phyloP scores from a whole-genome alignment of 2,797 vertebrate genomes.

The Alauda arvensis region DNA sequence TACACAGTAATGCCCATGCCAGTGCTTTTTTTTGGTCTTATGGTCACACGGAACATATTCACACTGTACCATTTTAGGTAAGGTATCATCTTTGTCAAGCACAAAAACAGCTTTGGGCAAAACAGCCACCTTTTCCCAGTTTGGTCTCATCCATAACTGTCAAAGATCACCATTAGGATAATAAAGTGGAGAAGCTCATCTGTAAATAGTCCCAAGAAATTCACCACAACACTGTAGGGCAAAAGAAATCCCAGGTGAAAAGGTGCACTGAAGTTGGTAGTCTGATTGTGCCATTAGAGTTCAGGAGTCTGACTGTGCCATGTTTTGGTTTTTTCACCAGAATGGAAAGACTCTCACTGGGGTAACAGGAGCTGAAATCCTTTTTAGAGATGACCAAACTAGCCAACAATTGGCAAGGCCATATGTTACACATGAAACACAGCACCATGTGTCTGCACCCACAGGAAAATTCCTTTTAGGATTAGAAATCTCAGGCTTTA shows the following conservation, averaged over 20 bases:
- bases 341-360: not conserved
- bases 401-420: not conserved
- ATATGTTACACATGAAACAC: fast-evolving
- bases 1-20: not conserved
- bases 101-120: not conserved
- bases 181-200: not conserved
- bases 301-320: not conserved
- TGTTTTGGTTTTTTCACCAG: not conserved
- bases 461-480: not conserved
- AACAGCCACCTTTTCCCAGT: not conserved
- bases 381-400: not conserved
- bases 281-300: not conserved
- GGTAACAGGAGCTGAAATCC: not conserved
- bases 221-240: not conserved
- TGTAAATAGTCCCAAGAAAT: not conserved
- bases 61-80: not conserved
- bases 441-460: fast-evolving
- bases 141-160: not conserved
- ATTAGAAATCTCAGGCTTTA: not conserved
- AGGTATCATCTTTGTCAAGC: conserved; percentile 5
- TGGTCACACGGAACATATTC: not conserved
- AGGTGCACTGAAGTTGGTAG: not conserved
- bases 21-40: conserved; percentile 6
- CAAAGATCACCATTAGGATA: conserved; percentile 5
- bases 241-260: not conserved